phyloP scores from a whole-genome alignment of 2,113 vertebrate species.

The Lamprologus tigripictilis region DNA sequence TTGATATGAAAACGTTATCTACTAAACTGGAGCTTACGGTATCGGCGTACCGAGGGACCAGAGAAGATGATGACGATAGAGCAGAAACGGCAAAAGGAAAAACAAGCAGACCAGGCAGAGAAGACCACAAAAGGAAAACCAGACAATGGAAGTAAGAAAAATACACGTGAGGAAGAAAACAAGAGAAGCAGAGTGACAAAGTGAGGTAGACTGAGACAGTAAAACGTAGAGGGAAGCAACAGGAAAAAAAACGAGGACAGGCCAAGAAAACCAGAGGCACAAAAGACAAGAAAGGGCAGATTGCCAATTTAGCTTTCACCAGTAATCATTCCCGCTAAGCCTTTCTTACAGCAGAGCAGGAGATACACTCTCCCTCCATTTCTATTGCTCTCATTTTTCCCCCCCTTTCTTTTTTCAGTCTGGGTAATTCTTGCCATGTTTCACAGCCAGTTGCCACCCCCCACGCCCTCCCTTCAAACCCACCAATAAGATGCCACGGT shows the following conservation, averaged over 20 bases:
- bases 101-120: background rate
- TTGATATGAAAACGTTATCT: background rate
- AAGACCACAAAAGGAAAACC: background rate
- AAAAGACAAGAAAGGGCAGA: slow-evolving; percentile 48
- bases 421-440: background rate
- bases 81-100: background rate
- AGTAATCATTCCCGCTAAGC: slow-evolving; percentile 52
- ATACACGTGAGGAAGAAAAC: background rate
- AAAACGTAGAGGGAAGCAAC: background rate
- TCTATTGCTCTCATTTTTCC: background rate
- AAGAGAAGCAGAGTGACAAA: background rate
- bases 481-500: background rate
- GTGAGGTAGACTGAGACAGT: background rate
- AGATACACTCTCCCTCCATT: slow-evolving; percentile 17
- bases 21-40: background rate
- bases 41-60: background rate
- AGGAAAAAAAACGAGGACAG: background rate
- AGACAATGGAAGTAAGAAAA: background rate
- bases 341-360: slow-evolving; percentile 22
- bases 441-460: background rate
- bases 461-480: background rate
- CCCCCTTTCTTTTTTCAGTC: background rate
- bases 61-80: background rate
- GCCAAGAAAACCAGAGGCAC: background rate
- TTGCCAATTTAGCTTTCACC: slow-evolving; percentile 64